phyloP scores from a whole-genome alignment of 2,888 invertebrate species.

The Xylophagus ater region DNA sequence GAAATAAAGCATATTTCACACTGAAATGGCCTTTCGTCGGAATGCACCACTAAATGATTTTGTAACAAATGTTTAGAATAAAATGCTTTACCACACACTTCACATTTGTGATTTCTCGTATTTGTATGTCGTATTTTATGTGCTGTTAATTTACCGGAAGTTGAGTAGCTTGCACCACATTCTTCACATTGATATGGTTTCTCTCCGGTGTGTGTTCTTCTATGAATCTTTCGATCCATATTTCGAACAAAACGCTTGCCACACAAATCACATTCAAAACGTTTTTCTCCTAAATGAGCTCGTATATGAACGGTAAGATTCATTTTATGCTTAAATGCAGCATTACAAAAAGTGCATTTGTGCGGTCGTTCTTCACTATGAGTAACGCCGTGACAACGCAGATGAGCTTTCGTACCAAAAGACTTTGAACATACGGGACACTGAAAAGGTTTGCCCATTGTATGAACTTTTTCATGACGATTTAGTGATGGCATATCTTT shows the following conservation, averaged over 20 bases:
- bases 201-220: too few species aligned
- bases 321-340: constrained; percentile 11
- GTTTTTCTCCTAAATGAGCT: constrained; percentile 16
- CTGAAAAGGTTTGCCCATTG: constrained; percentile 11
- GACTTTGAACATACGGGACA: constrained; percentile 16
- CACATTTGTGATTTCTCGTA: constrained; percentile 6
- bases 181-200: too few species aligned
- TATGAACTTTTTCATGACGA: background rate
- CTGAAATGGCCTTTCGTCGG: background rate
- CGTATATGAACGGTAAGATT: too few species aligned
- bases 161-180: too few species aligned
- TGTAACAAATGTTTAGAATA: background rate
- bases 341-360: constrained; percentile 16
- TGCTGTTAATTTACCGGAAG: too few species aligned
- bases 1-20: constrained; percentile 12
- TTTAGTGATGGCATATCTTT: background rate
- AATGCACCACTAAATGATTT: background rate
- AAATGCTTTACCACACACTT: constrained; percentile 2
- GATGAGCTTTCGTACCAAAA: constrained; percentile 17
- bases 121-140: too few species aligned
- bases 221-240: too few species aligned
- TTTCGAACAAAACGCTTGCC: too few species aligned
- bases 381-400: constrained; percentile 12
- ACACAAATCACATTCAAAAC: constrained; percentile 15
- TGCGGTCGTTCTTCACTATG: constrained; percentile 19